Base-by-base conservation (phyloP, 1,140 invertebrate species). In the Trissolcus basalis region DNA sequence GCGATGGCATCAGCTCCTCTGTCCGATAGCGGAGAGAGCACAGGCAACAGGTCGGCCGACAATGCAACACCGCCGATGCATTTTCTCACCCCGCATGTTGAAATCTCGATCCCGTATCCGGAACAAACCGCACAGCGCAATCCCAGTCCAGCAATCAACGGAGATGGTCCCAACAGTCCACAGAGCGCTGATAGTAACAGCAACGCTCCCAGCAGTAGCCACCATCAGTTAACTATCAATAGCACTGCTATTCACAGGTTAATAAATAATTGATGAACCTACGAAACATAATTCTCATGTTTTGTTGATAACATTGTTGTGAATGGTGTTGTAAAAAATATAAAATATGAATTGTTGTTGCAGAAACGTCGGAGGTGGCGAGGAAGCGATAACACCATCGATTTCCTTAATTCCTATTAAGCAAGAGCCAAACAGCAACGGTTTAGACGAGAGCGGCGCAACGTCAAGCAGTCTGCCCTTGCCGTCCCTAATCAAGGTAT, bases 61-160 rank as follows among this genome's bases (percentile, higher is more conserved):
- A 95, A 95, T 83, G 93, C 93, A 10, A 95, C 95, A 43, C 94
- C 94, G 0, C 95, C 95, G 0, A 96, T 96, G 93, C 95, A 96
- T 86, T 96, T 96, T 84, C 89, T 96, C 13, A 95, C 94, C 35
- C 95, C 95, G 10, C 95, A 96, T 79, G 94, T 96, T 15, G 95
- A 96, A 89, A 96, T 96, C 87, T 95, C 94, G 35, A 94, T 95
- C 91, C 92, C 93, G 59, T 94, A 95, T 83, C 85, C 90, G 58
- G 89, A 87, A 48, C 86, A 87, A 75, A 74, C 74, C 69, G 73
- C 71, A 78, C 86, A 80, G 60, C 79, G 80, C 4, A 87, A 88
- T 74, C 65, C 80, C 27, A 88, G 86, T 77, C 86, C 85, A 10
- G 82, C 82, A 12, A 76, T 88, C 39, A 89, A 89, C 58, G 88